Conservation (phyloP, 2,888 invertebrate species). For the Ethmia dodecea region DNA sequence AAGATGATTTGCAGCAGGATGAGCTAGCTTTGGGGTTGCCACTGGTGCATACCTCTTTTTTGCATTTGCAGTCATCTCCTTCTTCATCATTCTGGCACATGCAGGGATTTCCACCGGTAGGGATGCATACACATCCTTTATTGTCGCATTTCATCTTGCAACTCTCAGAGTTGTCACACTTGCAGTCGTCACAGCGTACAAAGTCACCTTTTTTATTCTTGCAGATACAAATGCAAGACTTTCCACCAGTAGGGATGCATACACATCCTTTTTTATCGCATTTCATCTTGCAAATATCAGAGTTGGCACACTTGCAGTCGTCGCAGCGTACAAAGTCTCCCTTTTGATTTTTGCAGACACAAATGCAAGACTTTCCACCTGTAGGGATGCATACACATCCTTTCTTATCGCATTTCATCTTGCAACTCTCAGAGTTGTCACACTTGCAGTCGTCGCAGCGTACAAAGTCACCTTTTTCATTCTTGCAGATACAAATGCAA, state of each 20-base stretch:
- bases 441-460: constrained; percentile 21
- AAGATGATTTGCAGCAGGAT: no score
- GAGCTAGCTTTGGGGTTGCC: no score
- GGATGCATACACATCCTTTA: constrained; percentile 16
- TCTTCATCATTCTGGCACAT: constrained; percentile 22
- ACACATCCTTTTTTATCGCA: constrained; percentile 30
- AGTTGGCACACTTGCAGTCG: constrained; percentile 27
- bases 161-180: constrained; percentile 6
- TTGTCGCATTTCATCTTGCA: constrained; percentile 12
- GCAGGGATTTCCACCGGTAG: constrained; percentile 16
- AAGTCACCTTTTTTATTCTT: constrained; percentile 15
- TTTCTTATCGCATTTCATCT: constrained; percentile 15
- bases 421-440: constrained; percentile 7
- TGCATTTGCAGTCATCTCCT: constrained; percentile 19
- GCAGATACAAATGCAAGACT: constrained; percentile 26
- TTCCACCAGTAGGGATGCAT: constrained; percentile 29
- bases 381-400: constrained; percentile 24
- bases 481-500: constrained; percentile 18
- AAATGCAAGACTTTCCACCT: constrained; percentile 25
- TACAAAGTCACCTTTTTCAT: constrained; percentile 8
- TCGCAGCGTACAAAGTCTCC: constrained; percentile 24
- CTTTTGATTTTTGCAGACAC: constrained; percentile 22
- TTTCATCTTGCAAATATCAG: constrained; percentile 17
- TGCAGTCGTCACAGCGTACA: constrained; percentile 4
- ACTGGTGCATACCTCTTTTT: no score